Conservation (phyloP, 2,888 invertebrate genomes). For the Andrena chrysosceles region DNA sequence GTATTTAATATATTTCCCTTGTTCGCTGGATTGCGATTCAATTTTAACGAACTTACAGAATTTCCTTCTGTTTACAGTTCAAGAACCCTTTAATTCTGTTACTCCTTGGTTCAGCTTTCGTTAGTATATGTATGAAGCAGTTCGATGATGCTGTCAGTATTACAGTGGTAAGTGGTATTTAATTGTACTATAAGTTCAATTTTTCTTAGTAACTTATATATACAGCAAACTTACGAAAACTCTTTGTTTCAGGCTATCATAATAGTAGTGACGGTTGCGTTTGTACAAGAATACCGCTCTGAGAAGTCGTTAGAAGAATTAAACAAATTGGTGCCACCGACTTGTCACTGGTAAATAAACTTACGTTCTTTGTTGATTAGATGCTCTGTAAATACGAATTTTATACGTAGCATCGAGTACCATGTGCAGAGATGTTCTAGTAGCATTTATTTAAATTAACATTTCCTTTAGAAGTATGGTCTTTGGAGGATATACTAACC, state of each 20-base stretch:
- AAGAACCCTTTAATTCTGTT: slow-evolving; percentile 98
- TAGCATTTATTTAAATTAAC: slow-evolving; percentile 54
- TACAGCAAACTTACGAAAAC: background rate
- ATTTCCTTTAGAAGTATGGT: slow-evolving; percentile 60
- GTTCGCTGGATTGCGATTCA: background rate
- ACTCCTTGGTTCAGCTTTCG: slow-evolving; percentile 96
- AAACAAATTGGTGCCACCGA: slow-evolving; percentile 98
- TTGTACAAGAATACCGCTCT: slow-evolving; percentile 99
- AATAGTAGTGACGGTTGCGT: slow-evolving; percentile 98
- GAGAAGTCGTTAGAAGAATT: slow-evolving; percentile 99
- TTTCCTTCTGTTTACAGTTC: slow-evolving; percentile 88
- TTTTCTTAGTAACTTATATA: background rate
- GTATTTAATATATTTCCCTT: slow-evolving; percentile 78
- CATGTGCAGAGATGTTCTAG: background rate
- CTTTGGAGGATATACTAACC: slow-evolving; percentile 58
- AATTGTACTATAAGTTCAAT: background rate
- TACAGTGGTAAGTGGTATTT: slow-evolving; percentile 92
- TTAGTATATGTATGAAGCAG: slow-evolving; percentile 98
- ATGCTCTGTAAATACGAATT: slow-evolving; percentile 16
- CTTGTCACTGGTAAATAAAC: slow-evolving; percentile 92
- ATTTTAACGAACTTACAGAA: background rate
- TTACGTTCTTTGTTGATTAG: slow-evolving; percentile 23
- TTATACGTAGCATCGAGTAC: slow-evolving; percentile 1
- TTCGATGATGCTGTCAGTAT: slow-evolving; percentile 99
- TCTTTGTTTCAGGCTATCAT: slow-evolving; percentile 87